These are phyloP conservation scores for Helarctos malayanus DNA, from an alignment of 2,797 vertebrate genomes.

Conservation along the genomic window DNA sequence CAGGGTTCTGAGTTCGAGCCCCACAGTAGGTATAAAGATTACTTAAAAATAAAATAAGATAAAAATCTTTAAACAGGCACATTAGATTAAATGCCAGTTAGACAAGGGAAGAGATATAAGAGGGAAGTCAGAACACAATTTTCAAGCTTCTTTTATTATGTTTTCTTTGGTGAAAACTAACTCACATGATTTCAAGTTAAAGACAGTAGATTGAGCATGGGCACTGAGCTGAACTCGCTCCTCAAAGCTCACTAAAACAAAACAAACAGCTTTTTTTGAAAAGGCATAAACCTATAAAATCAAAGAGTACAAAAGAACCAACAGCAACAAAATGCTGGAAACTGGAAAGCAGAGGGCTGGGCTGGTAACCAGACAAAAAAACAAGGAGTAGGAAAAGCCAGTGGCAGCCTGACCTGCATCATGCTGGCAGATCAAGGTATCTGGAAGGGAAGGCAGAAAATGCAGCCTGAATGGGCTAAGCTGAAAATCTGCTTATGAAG, in stretches of 20 bases:
- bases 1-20: neutral
- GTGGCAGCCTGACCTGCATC: neutral
- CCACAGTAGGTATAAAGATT: neutral
- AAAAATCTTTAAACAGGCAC: neutral
- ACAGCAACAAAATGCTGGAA: slow-evolving; percentile 50
- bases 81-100: neutral
- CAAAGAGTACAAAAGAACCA: slow-evolving; percentile 30
- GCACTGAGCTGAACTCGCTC: slow-evolving; percentile 7
- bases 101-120: neutral
- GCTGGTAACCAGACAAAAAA: neutral
- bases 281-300: neutral
- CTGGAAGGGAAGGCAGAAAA: neutral
- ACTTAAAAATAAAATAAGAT: neutral
- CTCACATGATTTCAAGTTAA: slow-evolving; percentile 46
- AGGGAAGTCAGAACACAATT: neutral
- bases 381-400: neutral
- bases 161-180: slow-evolving; percentile 55
- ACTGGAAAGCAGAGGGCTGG: neutral
- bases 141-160: neutral
- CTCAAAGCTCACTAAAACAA: slow-evolving; percentile 63
- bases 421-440: neutral
- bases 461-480: neutral
- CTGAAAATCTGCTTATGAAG: neutral
- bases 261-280: slow-evolving; percentile 10
- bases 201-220: neutral